Percentiles rank a stretch among this genome's conserved stretches.
Evolutionary conservation across 2,888 invertebrate species (phyloP).

Genomic region (Alentia gelatinosa): DNA sequence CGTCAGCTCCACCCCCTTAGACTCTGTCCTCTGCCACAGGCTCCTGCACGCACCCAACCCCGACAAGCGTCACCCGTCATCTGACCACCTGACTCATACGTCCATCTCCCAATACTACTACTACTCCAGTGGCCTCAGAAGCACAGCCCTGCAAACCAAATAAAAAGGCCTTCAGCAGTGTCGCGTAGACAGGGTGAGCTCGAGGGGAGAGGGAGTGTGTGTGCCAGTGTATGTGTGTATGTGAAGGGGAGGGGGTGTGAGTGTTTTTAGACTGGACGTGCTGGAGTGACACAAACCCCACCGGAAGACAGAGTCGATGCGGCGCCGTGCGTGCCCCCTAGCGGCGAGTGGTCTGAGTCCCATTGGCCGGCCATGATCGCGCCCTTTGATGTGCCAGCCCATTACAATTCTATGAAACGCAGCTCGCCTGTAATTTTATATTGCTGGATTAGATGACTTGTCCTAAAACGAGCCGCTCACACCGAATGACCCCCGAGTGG

Average conservation of each 20-base stretch:
- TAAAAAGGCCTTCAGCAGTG: too few species aligned
- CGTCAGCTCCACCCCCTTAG: neutral
- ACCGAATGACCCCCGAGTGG: slow-evolving; percentile 13
- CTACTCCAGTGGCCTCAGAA: neutral
- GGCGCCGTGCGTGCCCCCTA: slow-evolving; percentile 1
- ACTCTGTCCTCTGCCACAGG: neutral
- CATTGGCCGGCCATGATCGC: neutral
- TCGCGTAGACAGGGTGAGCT: too few species aligned
- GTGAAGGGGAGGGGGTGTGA: neutral
- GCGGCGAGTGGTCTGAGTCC: neutral
- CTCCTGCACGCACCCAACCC: neutral
- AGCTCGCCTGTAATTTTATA: slow-evolving; percentile 38
- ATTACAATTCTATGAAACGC: slow-evolving; percentile 49
- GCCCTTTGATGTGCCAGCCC: slow-evolving; percentile 33
- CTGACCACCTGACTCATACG: slow-evolving; percentile 50
- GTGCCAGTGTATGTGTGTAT: neutral
- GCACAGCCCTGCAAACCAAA: too few species aligned
- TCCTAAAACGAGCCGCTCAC: slow-evolving; percentile 25
- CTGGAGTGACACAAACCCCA: neutral
- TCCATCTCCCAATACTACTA: slow-evolving; percentile 37
- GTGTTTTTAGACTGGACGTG: neutral
- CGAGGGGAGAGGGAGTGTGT: neutral
- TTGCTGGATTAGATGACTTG: slow-evolving; percentile 47
- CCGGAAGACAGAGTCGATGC: neutral
- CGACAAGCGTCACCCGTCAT: slow-evolving; percentile 22